Conservation (phyloP, 2,888 invertebrate species). For the Protonemura montana region DNA sequence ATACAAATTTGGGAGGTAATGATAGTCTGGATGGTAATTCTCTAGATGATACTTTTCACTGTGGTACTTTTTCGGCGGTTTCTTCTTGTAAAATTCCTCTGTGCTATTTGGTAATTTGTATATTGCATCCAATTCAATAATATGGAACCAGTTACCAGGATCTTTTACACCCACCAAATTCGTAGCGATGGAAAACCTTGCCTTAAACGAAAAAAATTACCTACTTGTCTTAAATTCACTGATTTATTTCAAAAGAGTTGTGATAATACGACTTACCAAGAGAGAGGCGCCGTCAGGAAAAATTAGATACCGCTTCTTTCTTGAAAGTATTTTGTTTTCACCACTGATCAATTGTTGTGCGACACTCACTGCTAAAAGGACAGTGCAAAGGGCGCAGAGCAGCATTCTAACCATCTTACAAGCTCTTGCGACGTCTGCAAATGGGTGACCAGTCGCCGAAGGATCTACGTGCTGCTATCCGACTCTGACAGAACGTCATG, state of each 20-base stretch:
- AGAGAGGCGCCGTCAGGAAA: conserved; percentile 12
- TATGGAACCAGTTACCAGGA: conserved; percentile 26
- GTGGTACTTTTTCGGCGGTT: not conserved
- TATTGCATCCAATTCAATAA: conserved; percentile 28
- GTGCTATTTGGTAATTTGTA: conserved; percentile 27
- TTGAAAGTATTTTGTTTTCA: conserved; percentile 13
- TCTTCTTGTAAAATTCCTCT: not conserved
- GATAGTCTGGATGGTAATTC: not conserved
- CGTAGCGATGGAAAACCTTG: not conserved
- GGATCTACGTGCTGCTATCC: not conserved
- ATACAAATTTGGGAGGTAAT: not conserved
- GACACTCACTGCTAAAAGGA: not conserved
- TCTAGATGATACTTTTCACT: not conserved
- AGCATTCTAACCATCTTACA: not conserved
- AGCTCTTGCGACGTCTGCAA: not conserved
- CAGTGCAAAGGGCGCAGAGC: not conserved
- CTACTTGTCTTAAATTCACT: too few relatives aligned
- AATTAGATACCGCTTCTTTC: conserved; percentile 28
- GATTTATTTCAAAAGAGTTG: too few relatives aligned
- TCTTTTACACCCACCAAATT: conserved; percentile 30
- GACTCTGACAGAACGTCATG: not conserved
- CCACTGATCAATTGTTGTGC: not conserved
- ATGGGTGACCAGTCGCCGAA: not conserved
- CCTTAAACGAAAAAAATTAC: not conserved
- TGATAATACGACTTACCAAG: conserved; percentile 10